Evolutionary conservation across 2,888 invertebrate genomes (phyloP), one percentile per base, ranked within the genome.

Genomic region (Eremobia ochroleuca): DNA sequence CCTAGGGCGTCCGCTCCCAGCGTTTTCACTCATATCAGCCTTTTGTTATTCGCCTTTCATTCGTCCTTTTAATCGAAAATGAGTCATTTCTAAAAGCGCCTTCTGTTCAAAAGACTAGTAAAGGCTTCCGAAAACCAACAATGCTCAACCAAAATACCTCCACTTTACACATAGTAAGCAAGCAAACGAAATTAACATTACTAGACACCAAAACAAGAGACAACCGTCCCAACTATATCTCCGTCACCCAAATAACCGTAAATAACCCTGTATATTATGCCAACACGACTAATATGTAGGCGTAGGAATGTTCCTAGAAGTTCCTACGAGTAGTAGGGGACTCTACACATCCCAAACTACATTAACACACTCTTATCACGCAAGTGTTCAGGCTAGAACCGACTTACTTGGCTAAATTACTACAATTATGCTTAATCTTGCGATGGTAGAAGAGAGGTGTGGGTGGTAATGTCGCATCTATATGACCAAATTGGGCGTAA

Each of bases 281-380:
- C 31, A 62, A 73, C 49, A 72, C 61, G 21, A 37, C 37, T 64
- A 64, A 34, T 34, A 52, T 52, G 34, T 79, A 49, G 40, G 25
- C 49, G 34, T 71, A 65, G 49, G 64, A 65, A 79, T 65, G 61
- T 76, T 62, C 37, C 75, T 31, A 74, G 78, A 15, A 55, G 66
- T 46, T 37, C n/a, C 37, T 31, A 55, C n/a, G 28, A 46, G 31
- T 55, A 55, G 46, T 49, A 31, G 46, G 40, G n/a, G 46, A 59
- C 67, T 52, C 68, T 31, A 69, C 68, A 66, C 49, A 59, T 49
- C 77, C 70, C 73, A 40, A 2, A 59, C 52, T n/a, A 37, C 68
- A 82, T 86, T 78, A 77, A 80, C 82, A 86, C 77, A 65, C 73
- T 72, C 77, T 82, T 84, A 82, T 84, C 86, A 72, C 62, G 15